These are phyloP conservation scores for Argentina silus DNA, from an alignment of 2,797 vertebrate species.

Conservation along the genomic window DNA sequence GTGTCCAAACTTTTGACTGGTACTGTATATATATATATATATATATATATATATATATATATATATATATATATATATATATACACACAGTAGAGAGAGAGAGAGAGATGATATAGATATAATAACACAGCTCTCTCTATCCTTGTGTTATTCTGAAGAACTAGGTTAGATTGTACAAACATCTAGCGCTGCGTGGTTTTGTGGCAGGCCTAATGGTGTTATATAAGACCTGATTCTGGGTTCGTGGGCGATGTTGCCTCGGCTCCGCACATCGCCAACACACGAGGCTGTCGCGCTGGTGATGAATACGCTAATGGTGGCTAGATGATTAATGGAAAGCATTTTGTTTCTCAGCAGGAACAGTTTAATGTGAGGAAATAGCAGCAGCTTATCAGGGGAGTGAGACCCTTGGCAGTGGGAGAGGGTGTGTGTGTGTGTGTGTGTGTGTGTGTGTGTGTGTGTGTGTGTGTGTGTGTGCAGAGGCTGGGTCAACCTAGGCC, in stretches of 20 bases:
- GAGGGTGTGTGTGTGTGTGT: conserved; percentile 24
- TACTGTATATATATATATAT: no score
- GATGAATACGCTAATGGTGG: conserved; percentile 33
- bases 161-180: not conserved
- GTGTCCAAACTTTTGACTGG: no score
- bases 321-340: conserved; percentile 53
- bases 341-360: conserved; percentile 39
- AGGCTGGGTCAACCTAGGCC: conserved; percentile 52
- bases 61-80: no score
- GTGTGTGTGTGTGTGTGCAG: no score
- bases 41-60: no score
- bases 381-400: conserved; percentile 50
- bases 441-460: no score
- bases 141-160: not conserved
- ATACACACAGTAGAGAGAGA: no score
- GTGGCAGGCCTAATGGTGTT: conserved; percentile 9
- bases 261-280: conserved; percentile 23
- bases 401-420: conserved; percentile 42
- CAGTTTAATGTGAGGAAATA: conserved; percentile 52
- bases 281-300: conserved; percentile 29
- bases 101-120: not conserved
- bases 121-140: no score
- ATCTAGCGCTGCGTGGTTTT: conserved; percentile 21
- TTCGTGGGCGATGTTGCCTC: conserved; percentile 35
- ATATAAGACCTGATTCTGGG: conserved; percentile 44